These are phyloP conservation scores for Oxycera nigricornis DNA, from an alignment of 2,888 invertebrate species.

Conservation along the genomic window DNA sequence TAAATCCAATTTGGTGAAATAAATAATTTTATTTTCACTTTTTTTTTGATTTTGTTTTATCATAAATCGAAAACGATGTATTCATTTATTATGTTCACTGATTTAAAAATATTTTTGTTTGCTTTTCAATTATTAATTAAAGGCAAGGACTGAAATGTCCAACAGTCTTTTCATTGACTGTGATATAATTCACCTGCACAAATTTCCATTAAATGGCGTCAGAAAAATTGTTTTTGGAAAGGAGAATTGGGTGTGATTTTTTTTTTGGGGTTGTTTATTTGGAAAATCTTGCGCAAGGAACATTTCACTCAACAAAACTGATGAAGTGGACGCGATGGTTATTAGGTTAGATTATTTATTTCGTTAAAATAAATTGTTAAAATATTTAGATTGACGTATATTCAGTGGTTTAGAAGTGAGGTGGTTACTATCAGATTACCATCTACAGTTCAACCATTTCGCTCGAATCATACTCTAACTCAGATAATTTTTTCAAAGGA, in stretches of 20 bases:
- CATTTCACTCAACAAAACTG: conserved; percentile 63
- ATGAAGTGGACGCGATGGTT: conserved; percentile 42
- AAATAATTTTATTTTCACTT: not conserved
- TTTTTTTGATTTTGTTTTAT: not conserved
- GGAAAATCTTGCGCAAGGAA: conserved; percentile 56
- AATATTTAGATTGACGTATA: not conserved
- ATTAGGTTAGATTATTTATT: not conserved
- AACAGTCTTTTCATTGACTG: conserved; percentile 54
- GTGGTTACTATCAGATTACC: no score
- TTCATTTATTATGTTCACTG: not conserved
- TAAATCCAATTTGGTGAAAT: not conserved
- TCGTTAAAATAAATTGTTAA: not conserved
- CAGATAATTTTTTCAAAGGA: no score
- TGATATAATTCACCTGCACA: conserved; percentile 45
- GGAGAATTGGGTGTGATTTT: no score
- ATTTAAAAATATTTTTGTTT: conserved; percentile 20
- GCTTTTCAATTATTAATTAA: conserved; percentile 19
- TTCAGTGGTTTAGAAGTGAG: no score
- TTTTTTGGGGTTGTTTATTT: no score
- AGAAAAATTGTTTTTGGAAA: no score
- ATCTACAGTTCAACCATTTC: no score
- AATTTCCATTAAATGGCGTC: not conserved
- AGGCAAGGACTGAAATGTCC: conserved; percentile 62
- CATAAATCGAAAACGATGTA: not conserved
- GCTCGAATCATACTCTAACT: no score